Percentiles rank a stretch among this genome's conserved stretches.
Evolutionary conservation across 2,888 invertebrate species (phyloP).

Genomic region (Eupithecia pulchellata): DNA sequence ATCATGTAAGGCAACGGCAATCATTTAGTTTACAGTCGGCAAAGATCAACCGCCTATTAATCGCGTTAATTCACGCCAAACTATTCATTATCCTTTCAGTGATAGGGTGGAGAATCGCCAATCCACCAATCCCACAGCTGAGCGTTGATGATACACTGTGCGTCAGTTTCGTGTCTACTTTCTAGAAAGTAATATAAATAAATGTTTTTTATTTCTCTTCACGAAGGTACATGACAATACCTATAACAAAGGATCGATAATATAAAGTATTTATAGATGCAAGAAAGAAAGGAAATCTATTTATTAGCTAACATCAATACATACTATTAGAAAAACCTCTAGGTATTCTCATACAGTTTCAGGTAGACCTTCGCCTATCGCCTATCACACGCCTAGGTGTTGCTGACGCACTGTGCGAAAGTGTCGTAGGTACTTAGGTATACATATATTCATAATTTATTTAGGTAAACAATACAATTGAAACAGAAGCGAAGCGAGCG

Average conservation of each 20-base stretch:
- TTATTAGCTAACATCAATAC: no score
- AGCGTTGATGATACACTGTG: conserved; percentile 11
- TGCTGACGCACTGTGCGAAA: conserved; percentile 11
- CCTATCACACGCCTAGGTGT: background rate
- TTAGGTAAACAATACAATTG: conserved; percentile 62
- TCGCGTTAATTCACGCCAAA: conserved; percentile 24
- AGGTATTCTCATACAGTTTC: no score
- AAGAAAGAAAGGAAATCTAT: no score
- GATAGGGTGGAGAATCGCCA: conserved; percentile 27
- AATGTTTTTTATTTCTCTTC: no score
- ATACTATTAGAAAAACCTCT: no score
- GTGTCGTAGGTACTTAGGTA: background rate
- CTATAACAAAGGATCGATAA: no score
- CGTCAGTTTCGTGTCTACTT: background rate
- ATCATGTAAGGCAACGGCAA: conserved; percentile 15
- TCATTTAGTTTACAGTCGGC: conserved; percentile 29
- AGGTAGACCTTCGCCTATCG: no score
- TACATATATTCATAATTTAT: conserved; percentile 32
- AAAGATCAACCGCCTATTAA: conserved; percentile 39
- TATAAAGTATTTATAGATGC: no score
- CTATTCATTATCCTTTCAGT: conserved; percentile 13
- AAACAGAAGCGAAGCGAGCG: conserved; percentile 43
- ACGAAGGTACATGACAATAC: no score
- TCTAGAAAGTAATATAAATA: no score
- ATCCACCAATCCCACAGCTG: conserved; percentile 3